Percentiles rank a stretch among this genome's conserved stretches.
These are phyloP conservation scores for Chelonus insularis DNA, from an alignment of 1,140 invertebrate species.

Conservation along the genomic window DNA sequence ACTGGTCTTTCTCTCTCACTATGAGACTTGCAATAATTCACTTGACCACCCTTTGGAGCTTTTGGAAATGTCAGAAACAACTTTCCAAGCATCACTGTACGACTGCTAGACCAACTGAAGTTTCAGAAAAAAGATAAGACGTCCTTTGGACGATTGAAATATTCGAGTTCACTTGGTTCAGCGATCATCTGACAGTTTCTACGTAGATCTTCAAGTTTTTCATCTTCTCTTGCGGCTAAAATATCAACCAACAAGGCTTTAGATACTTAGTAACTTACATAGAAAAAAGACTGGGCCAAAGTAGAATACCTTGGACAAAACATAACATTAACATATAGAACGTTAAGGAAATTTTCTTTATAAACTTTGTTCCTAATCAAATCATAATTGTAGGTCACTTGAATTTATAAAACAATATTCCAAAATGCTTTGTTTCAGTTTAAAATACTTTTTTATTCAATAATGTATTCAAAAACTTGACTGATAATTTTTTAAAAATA, in stretches of 20 bases:
- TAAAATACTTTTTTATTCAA: too few relatives aligned
- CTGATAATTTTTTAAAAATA: too few relatives aligned
- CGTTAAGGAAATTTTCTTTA: too few relatives aligned
- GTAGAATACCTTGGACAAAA: too few relatives aligned
- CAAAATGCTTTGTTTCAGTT: too few relatives aligned
- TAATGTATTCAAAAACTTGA: too few relatives aligned
- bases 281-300: too few relatives aligned
- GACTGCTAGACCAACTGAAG: not conserved
- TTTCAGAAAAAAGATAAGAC: constrained; percentile 9
- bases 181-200: constrained; percentile 13
- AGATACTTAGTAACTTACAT: not conserved
- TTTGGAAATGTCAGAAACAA: not conserved
- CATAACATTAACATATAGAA: too few relatives aligned
- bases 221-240: not conserved
- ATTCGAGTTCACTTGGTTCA: constrained; percentile 9
- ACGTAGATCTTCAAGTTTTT: constrained; percentile 4
- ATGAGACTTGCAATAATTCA: constrained; percentile 22
- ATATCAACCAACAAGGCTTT: not conserved
- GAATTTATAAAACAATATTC: too few relatives aligned
- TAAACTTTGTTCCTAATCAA: too few relatives aligned
- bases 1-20: constrained; percentile 9
- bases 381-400: too few relatives aligned
- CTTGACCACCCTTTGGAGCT: constrained; percentile 15
- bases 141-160: constrained; percentile 16
- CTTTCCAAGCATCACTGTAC: not conserved